Percentiles rank a stretch among this genome's conserved stretches.
Conservation (phyloP, 2,888 invertebrate genomes). For the Megalurothrips usitatus region DNA sequence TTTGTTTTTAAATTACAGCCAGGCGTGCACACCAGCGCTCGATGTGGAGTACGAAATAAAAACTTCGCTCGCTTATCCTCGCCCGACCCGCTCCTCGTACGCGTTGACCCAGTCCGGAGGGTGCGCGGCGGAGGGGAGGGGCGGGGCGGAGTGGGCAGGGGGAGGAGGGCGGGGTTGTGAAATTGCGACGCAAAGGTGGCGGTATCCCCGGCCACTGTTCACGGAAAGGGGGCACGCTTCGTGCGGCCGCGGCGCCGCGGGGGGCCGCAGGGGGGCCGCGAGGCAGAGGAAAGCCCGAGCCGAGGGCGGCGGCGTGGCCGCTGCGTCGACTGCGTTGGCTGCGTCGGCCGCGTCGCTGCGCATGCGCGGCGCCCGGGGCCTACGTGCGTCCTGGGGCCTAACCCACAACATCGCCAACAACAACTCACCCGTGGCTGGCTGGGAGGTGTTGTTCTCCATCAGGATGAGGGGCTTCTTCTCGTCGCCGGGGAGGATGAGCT, state of each 20-base stretch:
- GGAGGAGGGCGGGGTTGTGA: too few species aligned
- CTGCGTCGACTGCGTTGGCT: not conserved
- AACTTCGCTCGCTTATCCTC: too few species aligned
- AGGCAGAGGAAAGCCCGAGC: not conserved
- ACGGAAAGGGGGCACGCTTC: not conserved
- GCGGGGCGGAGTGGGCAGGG: too few species aligned
- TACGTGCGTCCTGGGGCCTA: not conserved
- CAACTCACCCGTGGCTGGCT: not conserved
- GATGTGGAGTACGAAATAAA: not conserved
- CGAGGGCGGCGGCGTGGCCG: not conserved
- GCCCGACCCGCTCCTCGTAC: too few species aligned
- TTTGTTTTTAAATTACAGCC: not conserved
- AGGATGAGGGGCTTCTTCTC: conserved; percentile 20
- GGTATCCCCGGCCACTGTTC: not conserved
- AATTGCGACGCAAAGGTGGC: too few species aligned
- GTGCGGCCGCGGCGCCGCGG: not conserved
- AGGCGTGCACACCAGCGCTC: not conserved
- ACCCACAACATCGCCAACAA: not conserved
- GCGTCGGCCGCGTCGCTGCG: not conserved
- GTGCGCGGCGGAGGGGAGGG: too few species aligned
- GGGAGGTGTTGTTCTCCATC: not conserved
- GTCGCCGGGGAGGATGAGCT: conserved; percentile 5
- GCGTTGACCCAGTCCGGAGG: too few species aligned
- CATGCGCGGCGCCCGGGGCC: not conserved
- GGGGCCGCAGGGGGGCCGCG: not conserved